Evolutionary conservation across 2,888 invertebrate genomes (phyloP), one percentile per base, ranked within the genome.

Genomic region (Cancer borealis): DNA sequence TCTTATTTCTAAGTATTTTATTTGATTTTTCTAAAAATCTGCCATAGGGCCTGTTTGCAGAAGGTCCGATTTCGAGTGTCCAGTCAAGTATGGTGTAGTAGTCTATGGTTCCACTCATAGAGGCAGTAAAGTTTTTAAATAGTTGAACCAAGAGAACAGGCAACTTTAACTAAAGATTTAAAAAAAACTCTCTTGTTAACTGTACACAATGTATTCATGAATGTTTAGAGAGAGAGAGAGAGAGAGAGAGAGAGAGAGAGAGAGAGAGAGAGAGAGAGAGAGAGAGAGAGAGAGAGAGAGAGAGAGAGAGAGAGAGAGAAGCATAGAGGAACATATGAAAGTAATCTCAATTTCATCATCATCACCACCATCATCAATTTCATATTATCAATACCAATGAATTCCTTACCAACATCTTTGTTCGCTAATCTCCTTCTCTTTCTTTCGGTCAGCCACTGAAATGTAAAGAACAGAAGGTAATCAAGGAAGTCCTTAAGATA

Each of bases 371-470:
- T 46, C 60, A 66, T 66, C 17, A 12, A 66, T n/a, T 66, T 21
- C 21, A 4, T n/a, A 66, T 1, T 17, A 66, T 66, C 1, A 4
- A 66, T 66, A n/a, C 0, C n/a, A 4, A 66, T 6, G 17, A 89
- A 26, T 60, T 89, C 88, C 91, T 95, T 92, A 93, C 93, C 93
- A 89, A 94, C 93, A 94, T 94, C 93, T 89, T 92, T 92, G 21
- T 94, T 92, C 73, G 93, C 88, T 73, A 94, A 88, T 49, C 92
- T 66, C 49, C 93, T 66, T 88, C 88, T 84, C 49, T 94, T 94
- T 39, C 92, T 87, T 47, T 94, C 92, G 14, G 93, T 94, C 49
- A 94, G 88, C 92, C 93, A 93, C 90, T 93, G 90, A 26, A 88
- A 87, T 26, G 49, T 47, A 90, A 66, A 66, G 60, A 66, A 21